Evolutionary conservation across 2,113 vertebrate species (phyloP).

Genomic region (Nymphicus hollandicus): DNA sequence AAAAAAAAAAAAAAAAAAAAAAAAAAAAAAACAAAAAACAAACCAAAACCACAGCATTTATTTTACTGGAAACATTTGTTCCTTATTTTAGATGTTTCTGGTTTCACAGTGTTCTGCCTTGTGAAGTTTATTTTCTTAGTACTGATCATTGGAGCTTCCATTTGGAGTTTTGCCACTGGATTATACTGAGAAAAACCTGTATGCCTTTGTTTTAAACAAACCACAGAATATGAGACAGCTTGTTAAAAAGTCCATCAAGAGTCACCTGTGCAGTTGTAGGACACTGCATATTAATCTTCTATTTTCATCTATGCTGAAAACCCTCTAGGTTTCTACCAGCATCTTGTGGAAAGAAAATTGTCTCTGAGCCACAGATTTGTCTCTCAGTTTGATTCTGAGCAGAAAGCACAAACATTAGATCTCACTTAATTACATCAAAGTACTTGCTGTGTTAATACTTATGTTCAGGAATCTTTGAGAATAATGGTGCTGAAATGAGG

Average conservation of each 20-base stretch:
- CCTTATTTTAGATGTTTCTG: slow-evolving; percentile 28
- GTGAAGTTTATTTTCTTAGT: neutral
- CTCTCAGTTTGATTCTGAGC: slow-evolving; percentile 16
- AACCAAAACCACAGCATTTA: neutral
- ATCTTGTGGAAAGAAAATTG: neutral
- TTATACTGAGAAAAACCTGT: neutral
- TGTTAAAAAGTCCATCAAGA: neutral
- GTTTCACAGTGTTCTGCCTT: slow-evolving; percentile 2
- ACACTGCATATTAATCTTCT: neutral
- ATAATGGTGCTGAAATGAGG: neutral
- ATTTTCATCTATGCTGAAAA: neutral
- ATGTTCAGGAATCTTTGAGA: neutral
- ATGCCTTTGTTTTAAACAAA: neutral
- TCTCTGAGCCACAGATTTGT: neutral
- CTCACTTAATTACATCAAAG: neutral
- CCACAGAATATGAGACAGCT: neutral
- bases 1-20: neutral
- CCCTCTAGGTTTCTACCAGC: neutral
- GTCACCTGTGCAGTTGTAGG: neutral
- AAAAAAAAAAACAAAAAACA: neutral
- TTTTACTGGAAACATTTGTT: slow-evolving; percentile 55
- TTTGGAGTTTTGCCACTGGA: neutral
- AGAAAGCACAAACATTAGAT: slow-evolving; percentile 5
- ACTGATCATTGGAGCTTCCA: neutral
- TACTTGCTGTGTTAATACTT: neutral